A percentile compares a stretch with the other conserved stretches of the same genome.
Evolutionary conservation across 2,113 vertebrate genomes (phyloP).

Genomic region (Xerus inauris): DNA sequence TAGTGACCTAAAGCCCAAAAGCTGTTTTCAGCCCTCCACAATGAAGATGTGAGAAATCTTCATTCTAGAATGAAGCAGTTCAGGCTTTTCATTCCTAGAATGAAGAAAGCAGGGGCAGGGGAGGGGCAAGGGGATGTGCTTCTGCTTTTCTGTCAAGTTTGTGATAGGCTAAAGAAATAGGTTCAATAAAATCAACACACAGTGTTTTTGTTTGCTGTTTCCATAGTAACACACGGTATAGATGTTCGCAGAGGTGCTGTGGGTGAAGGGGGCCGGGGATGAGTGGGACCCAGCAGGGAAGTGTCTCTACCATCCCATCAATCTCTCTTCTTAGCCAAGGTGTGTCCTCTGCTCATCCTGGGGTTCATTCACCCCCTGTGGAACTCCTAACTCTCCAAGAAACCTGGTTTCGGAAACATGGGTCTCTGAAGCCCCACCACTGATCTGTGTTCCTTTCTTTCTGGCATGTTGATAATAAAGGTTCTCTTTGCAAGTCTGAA

Average conservation of each 20-base stretch:
- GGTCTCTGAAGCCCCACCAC: not conserved
- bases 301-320: fast-evolving
- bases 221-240: not conserved
- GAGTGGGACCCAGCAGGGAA: not conserved
- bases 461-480: not conserved
- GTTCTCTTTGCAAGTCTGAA: not conserved
- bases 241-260: not conserved
- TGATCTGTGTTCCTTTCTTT: not conserved
- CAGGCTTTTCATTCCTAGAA: not conserved
- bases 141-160: not conserved
- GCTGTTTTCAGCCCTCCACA: not conserved
- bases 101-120: fast-evolving
- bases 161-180: not conserved
- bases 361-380: too few species aligned
- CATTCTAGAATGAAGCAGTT: too few species aligned
- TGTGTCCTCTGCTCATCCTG: not conserved
- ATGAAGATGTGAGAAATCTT: not conserved
- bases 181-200: not conserved
- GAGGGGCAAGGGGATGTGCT: not conserved
- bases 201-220: not conserved
- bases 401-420: not conserved
- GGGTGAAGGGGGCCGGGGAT: not conserved
- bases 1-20: not conserved
- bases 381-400: not conserved
- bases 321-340: not conserved